These are phyloP conservation scores for Rhagonycha lutea DNA, from an alignment of 2,888 invertebrate species.

Conservation along the genomic window DNA sequence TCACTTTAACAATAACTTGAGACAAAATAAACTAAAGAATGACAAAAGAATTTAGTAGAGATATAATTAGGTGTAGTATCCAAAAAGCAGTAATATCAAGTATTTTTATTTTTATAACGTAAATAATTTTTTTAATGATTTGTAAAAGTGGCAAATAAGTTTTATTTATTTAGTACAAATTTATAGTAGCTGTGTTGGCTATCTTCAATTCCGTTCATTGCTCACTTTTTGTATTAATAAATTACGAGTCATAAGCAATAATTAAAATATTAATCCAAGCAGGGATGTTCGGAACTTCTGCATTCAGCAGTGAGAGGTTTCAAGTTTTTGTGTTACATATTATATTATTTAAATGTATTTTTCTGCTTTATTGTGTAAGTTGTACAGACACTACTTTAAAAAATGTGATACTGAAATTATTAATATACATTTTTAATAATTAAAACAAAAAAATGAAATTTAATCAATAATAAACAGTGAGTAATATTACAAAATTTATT, in stretches of 20 bases:
- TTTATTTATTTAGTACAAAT: slow-evolving; percentile 26
- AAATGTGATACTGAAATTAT: slow-evolving; percentile 15
- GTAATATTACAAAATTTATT: not conserved
- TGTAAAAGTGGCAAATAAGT: slow-evolving; percentile 12
- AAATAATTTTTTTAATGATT: slow-evolving; percentile 1
- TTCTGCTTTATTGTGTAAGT: slow-evolving; percentile 1
- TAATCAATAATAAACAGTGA: not conserved
- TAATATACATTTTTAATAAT: not conserved
- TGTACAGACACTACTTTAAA: not conserved
- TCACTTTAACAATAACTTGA: slow-evolving; percentile 31
- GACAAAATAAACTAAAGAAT: slow-evolving; percentile 3
- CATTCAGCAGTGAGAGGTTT: not conserved
- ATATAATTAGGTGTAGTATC: not conserved
- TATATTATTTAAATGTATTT: slow-evolving; percentile 1
- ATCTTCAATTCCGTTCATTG: not conserved
- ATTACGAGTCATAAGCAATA: not conserved
- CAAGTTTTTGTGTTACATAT: not conserved
- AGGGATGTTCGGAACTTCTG: not conserved
- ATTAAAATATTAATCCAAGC: not conserved
- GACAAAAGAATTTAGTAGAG: not conserved
- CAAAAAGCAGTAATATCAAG: not conserved
- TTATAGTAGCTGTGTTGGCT: not conserved
- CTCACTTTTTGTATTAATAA: not conserved
- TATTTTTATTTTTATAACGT: slow-evolving; percentile 10
- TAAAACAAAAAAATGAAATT: not conserved